Evolutionary conservation across 2,888 invertebrate species (phyloP).

Genomic region (Platycheirus albimanus): DNA sequence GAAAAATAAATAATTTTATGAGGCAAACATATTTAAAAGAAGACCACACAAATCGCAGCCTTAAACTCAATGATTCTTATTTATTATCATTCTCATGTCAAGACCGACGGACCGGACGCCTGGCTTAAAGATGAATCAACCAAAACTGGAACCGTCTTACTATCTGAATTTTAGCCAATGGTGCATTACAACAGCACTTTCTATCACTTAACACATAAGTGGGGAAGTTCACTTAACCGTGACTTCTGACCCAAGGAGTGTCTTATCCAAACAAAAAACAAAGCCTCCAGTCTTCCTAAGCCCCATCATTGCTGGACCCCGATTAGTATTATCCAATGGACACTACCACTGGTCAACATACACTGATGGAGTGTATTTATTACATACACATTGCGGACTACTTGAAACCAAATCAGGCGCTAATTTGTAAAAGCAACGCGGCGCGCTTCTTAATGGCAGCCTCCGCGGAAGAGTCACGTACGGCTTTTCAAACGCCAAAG

Average conservation of each 20-base stretch:
- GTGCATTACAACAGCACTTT: slow-evolving; percentile 49
- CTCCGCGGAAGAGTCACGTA: slow-evolving; percentile 67
- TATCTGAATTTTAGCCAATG: not conserved
- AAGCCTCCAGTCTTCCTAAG: slow-evolving; percentile 5
- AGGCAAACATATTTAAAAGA: too few species aligned
- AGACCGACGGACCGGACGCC: too few species aligned
- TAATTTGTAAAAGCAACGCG: slow-evolving; percentile 66
- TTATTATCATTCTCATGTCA: slow-evolving; percentile 4
- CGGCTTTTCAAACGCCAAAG: slow-evolving; percentile 29
- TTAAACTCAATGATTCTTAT: too few species aligned
- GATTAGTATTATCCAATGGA: slow-evolving; percentile 31
- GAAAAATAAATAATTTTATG: too few species aligned
- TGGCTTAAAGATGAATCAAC: not conserved
- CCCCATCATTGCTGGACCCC: not conserved
- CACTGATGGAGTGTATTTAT: not conserved
- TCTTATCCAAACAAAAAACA: slow-evolving; percentile 34
- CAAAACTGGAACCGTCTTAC: not conserved
- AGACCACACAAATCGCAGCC: too few species aligned
- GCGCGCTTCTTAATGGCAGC: slow-evolving; percentile 62
- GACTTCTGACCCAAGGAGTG: slow-evolving; percentile 55
- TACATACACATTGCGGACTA: slow-evolving; percentile 28
- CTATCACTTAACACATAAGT: slow-evolving; percentile 60
- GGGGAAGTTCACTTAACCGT: slow-evolving; percentile 54
- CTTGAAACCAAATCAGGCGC: slow-evolving; percentile 72
- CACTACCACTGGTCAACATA: not conserved